A percentile compares a stretch with the other conserved stretches of the same genome.
These are phyloP conservation scores for Mythimna loreyi DNA, from an alignment of 2,888 invertebrate genomes.

Conservation along the genomic window DNA sequence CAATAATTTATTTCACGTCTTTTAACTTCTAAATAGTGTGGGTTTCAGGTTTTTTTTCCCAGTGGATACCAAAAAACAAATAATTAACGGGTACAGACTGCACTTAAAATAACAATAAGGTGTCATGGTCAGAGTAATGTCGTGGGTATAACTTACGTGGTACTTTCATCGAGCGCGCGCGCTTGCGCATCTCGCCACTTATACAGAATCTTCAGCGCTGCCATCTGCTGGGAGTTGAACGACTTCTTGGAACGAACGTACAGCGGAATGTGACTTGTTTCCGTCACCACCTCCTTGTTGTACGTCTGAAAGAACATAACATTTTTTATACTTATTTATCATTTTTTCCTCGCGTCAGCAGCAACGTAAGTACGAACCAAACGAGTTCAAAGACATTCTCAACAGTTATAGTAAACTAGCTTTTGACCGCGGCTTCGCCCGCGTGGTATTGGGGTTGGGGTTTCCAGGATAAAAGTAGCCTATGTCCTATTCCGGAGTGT, in stretches of 20 bases:
- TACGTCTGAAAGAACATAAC: constrained; percentile 91
- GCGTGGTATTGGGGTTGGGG: too few species aligned
- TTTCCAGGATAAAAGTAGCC: too few species aligned
- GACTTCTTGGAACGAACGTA: constrained; percentile 94
- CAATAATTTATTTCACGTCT: neutral
- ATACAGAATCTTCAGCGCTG: constrained; percentile 95
- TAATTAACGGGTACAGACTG: too few species aligned
- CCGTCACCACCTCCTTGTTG: constrained; percentile 93
- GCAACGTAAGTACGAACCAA: too few species aligned
- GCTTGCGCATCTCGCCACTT: constrained; percentile 97
- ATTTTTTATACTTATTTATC: neutral
- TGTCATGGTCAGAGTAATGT: too few species aligned
- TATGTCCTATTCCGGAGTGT: too few species aligned
- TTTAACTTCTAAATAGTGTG: too few species aligned
- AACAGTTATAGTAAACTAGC: too few species aligned
- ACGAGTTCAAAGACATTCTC: too few species aligned
- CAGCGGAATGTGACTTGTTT: constrained; percentile 94
- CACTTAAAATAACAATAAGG: neutral
- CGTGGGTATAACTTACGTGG: constrained; percentile 88
- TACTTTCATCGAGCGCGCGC: constrained; percentile 97
- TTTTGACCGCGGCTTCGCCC: too few species aligned
- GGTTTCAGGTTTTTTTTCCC: neutral
- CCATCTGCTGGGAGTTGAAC: constrained; percentile 96
- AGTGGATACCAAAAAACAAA: too few species aligned
- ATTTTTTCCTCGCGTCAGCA: neutral